Conservation (phyloP, 2,888 invertebrate genomes). For the Torymus auratus region DNA sequence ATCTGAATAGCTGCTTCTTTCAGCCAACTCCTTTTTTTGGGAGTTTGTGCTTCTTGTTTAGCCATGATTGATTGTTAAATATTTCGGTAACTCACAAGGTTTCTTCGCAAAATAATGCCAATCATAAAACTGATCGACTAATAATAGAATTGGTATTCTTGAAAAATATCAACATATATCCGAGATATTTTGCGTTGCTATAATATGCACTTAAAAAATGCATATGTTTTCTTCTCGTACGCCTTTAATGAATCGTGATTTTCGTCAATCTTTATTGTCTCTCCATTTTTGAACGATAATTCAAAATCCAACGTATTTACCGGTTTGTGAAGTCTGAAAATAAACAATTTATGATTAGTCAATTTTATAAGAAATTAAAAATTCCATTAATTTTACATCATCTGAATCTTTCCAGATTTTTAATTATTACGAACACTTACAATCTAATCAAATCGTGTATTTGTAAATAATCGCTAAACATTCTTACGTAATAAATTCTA, state of each 20-base stretch:
- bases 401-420: too few relatives aligned
- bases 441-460: too few relatives aligned
- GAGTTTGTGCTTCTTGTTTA: slow-evolving; percentile 6
- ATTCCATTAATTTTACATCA: too few relatives aligned
- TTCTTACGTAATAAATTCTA: too few relatives aligned
- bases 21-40: slow-evolving; percentile 64
- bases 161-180: background rate
- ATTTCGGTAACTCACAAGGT: too few relatives aligned
- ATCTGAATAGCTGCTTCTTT: slow-evolving; percentile 89
- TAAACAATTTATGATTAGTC: too few relatives aligned
- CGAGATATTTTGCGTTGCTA: background rate
- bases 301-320: background rate
- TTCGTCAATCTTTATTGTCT: too few relatives aligned
- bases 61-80: slow-evolving; percentile 10
- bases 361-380: too few relatives aligned
- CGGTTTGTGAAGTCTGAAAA: too few relatives aligned
- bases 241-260: background rate
- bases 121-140: slow-evolving; percentile 10
- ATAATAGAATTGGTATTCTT: background rate
- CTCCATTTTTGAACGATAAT: background rate
- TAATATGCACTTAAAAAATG: background rate
- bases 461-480: too few relatives aligned
- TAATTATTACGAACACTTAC: too few relatives aligned
- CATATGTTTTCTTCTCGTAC: background rate
- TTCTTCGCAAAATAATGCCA: background rate